Conservation (phyloP, 53 echinoderm and acorn worm species). For the Holothuria scabra region DNA sequence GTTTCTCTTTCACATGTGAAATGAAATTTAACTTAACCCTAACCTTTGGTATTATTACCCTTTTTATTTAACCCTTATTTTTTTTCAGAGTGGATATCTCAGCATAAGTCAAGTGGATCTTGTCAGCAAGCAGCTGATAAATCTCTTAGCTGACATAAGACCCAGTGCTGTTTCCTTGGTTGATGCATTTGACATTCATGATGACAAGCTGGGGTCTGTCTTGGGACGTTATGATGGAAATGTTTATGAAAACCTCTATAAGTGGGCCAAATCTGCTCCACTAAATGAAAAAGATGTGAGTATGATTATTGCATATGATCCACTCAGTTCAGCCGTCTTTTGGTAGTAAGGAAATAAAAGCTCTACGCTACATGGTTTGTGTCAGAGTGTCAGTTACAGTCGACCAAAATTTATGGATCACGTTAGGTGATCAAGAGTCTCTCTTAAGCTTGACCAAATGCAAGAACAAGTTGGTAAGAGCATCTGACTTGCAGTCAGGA, state of each 20-base stretch:
- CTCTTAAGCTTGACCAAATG: no score
- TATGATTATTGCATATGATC: neutral
- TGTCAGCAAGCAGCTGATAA: conserved; percentile 58
- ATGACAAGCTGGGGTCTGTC: conserved; percentile 72
- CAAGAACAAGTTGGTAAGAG: no score
- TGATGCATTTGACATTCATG: conserved; percentile 87
- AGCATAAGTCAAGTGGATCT: conserved; percentile 71
- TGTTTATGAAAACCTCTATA: conserved; percentile 91
- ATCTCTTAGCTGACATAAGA: conserved; percentile 65
- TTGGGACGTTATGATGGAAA: conserved; percentile 94
- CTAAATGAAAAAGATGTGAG: conserved; percentile 90
- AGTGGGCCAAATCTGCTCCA: conserved; percentile 90
- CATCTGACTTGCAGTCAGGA: no score
- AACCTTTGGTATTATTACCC: no score
- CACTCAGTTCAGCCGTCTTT: no score
- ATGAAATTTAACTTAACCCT: no score
- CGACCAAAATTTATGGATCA: neutral
- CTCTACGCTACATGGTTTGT: no score
- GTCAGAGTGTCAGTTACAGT: neutral
- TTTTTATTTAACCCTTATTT: no score
- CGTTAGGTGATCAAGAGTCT: no score
- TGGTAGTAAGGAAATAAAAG: no score
- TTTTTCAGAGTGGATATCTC: conserved; percentile 83
- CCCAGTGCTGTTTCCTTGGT: conserved; percentile 88
- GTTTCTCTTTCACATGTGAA: no score